phyloP scores from a whole-genome alignment of 1,140 invertebrate genomes.

The Nebria ingens region DNA sequence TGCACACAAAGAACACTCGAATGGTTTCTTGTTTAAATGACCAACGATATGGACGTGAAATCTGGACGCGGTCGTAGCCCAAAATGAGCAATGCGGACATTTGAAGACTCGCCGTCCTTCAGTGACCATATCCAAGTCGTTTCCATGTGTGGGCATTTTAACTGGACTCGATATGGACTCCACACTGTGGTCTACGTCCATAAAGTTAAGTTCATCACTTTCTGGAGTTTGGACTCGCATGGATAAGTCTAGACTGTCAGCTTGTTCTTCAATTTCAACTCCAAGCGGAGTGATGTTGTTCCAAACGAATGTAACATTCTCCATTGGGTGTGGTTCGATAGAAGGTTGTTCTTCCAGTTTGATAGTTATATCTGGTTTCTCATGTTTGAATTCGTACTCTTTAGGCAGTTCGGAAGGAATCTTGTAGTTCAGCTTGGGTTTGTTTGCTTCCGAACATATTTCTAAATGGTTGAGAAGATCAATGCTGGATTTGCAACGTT shows the following conservation, averaged over 20 bases:
- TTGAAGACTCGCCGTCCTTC: slow-evolving; percentile 57
- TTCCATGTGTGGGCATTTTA: slow-evolving; percentile 34
- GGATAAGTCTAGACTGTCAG: slow-evolving; percentile 26
- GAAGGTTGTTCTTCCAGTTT: slow-evolving; percentile 23
- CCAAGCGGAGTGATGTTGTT: slow-evolving; percentile 38
- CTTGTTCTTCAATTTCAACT: slow-evolving; percentile 28
- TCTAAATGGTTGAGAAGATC: slow-evolving; percentile 65
- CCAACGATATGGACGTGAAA: slow-evolving; percentile 90
- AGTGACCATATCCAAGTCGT: slow-evolving; percentile 31
- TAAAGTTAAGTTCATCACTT: slow-evolving; percentile 28
- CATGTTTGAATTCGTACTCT: slow-evolving; percentile 15
- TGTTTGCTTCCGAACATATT: slow-evolving; percentile 47
- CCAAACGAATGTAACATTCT: slow-evolving; percentile 68
- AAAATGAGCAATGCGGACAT: slow-evolving; percentile 82
- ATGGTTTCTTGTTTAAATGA: slow-evolving; percentile 85
- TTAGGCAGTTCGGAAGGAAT: slow-evolving; percentile 25
- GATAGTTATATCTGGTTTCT: slow-evolving; percentile 12
- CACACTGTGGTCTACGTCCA: slow-evolving; percentile 18
- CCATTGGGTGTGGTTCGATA: slow-evolving; percentile 55
- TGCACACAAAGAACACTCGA: slow-evolving; percentile 87
- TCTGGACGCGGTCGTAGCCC: slow-evolving; percentile 80
- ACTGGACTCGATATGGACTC: slow-evolving; percentile 14
- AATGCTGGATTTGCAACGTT: slow-evolving; percentile 68
- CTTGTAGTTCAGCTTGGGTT: slow-evolving; percentile 23
- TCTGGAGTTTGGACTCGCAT: slow-evolving; percentile 29